phyloP scores from a whole-genome alignment of 2,797 vertebrate species.

The Acrossocheilus fasciatus region DNA sequence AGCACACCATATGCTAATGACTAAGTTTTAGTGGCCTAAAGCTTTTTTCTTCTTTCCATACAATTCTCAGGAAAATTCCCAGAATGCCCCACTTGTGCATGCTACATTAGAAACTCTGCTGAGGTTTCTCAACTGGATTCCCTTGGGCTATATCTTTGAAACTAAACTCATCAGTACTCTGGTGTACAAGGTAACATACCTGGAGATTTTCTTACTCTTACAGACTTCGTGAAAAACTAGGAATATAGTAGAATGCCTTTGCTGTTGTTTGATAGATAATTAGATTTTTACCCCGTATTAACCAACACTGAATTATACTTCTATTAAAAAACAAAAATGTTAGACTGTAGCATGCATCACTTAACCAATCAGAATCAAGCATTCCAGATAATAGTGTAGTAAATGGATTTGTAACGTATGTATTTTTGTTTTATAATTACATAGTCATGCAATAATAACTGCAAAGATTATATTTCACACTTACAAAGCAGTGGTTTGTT shows the following conservation, averaged over 20 bases:
- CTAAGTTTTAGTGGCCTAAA: neutral
- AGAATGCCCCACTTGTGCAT: constrained; percentile 96
- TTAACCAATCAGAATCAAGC: neutral
- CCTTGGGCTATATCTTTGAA: constrained; percentile 98
- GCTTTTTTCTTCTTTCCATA: neutral
- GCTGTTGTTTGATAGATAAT: neutral
- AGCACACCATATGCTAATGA: neutral
- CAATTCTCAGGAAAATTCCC: constrained; percentile 90
- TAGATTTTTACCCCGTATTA: neutral
- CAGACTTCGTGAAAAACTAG: neutral
- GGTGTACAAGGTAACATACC: constrained; percentile 90
- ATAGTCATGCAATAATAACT: neutral
- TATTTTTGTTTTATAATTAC: neutral
- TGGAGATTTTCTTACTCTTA: constrained; percentile 3
- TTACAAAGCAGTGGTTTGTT: neutral
- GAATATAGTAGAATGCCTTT: neutral
- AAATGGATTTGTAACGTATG: neutral
- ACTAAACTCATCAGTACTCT: constrained; percentile 98
- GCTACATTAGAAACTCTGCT: constrained; percentile 96
- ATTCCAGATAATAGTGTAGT: neutral
- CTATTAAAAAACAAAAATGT: neutral
- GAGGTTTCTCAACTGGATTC: constrained; percentile 98
- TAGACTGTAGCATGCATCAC: neutral
- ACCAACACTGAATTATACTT: neutral
- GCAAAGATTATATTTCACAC: neutral